Percentiles rank a stretch among this genome's conserved stretches.
phyloP scores from a whole-genome alignment of 2,888 invertebrate genomes.

The Pardosa pseudoannulata region DNA sequence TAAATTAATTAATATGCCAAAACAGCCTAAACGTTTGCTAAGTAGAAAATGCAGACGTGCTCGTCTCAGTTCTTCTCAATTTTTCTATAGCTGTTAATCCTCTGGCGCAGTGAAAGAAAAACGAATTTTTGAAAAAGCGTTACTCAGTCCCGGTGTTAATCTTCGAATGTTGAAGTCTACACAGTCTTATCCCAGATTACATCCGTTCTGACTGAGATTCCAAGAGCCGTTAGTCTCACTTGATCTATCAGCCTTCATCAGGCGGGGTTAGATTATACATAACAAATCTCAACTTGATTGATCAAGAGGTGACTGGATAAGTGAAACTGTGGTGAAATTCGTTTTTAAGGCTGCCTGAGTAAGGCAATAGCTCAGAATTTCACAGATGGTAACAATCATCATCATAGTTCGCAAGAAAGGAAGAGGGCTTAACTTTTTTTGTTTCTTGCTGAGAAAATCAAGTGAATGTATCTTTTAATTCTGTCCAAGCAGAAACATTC shows the following conservation, averaged over 20 bases:
- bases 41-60: too few relatives aligned
- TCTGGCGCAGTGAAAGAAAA: too few relatives aligned
- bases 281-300: not conserved
- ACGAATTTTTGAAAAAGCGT: too few relatives aligned
- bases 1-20: too few relatives aligned
- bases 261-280: not conserved
- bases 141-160: too few relatives aligned
- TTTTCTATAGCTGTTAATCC: too few relatives aligned
- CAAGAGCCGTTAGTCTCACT: not conserved
- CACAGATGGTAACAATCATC: not conserved
- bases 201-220: not conserved
- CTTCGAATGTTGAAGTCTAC: too few relatives aligned
- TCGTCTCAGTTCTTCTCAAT: too few relatives aligned
- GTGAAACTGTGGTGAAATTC: not conserved
- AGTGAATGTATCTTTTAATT: too few relatives aligned
- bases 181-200: not conserved
- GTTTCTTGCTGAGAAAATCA: too few relatives aligned
- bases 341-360: not conserved
- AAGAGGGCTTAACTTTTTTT: not conserved
- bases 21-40: too few relatives aligned
- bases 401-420: not conserved
- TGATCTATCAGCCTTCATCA: not conserved
- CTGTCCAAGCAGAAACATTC: too few relatives aligned
- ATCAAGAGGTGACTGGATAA: not conserved
- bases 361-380: not conserved